Base-by-base conservation (phyloP, 2,888 invertebrate genomes). In the Syrphus vitripennis region DNA sequence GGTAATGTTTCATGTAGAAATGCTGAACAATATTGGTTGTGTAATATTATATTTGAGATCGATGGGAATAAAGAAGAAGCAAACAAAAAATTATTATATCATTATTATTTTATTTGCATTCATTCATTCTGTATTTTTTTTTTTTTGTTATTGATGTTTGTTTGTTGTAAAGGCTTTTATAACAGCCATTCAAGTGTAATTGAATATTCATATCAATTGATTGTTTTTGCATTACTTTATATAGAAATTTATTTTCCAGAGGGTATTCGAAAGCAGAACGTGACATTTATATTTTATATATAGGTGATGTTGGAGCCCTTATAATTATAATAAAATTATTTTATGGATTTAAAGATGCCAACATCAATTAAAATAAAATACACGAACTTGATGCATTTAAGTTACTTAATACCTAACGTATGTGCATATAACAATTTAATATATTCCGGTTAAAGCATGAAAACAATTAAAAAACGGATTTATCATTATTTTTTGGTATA, bases 131-230 rank as follows among this genome's bases (percentile, higher is more conserved):
- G 16, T n/a, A 5, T n/a, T 40, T 40, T 40, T n/a, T 26, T 6
- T 21, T 14, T 31, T 14, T 14, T 19, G 12, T 12, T 57, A 57
- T 57, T 57, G 57, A 34, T 34, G 21, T 34, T 57, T 57, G 19
- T 34, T 57, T 57, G 5, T 19, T 57, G 40, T 40, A 61, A 50
- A 19, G 26, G 9, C 24, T n/a, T 40, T 37, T 61, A 37, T 14
- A 37, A 40, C 31, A 24, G 37, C 21, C 59, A 31, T 21, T 0
- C 57, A 12, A 61, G 37, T n/a, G 24, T 16, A 40, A 40, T 61
- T 61, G 40, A 61, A 24, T 61, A 61, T 61, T 61, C 40, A 61
- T 61, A 61, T 61, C 61, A 61, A 61, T 61, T 61, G 61, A 61
- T n/a, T 24, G 10, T 61, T 26, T 53, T 55, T 50, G 34, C 9